Evolutionary conservation across 1,140 invertebrate genomes (phyloP), one percentile per base, ranked within the genome.

Genomic region (Nebria ingens): DNA sequence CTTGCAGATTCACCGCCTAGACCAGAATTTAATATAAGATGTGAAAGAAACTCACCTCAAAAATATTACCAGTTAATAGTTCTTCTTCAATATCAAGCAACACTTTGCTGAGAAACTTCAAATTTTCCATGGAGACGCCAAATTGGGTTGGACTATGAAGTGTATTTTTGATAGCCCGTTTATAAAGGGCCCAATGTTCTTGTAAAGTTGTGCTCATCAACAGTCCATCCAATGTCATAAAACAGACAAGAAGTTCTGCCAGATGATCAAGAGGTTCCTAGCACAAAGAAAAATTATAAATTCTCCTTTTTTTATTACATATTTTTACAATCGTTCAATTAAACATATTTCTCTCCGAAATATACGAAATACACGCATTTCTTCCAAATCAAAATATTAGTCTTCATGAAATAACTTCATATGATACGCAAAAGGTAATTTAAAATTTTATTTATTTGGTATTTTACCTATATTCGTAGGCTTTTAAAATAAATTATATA

Each of bases 161-260:
- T 1, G 86, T 79, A 15, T 81, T 81, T 54, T 79, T 78, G 1
- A 89, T 73, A 67, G 85, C 79, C 61, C 82, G 76, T 64, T 80
- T 75, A 61, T 89, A 90, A 2, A 79, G 70, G 13, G 78, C 78
- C 84, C 84, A 89, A 64, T 87, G 81, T 15, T 87, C 81, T 54
- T 79, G 68, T 2, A 90, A 68, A 0, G 74, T 68, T 1, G 76
- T 72, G 56, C 83, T 80, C 21, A 76, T 73, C 22, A 91, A 74
- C 13, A 91, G 70, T 69, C 83, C 79, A 66, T 91, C 88, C 11
- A 91, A 62, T 19, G 79, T 85, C 9, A 89, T 71, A 2, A 91
- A 71, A 42, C 84, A 75, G n/a, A 78, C 68, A 20, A 90, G 75
- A 17, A 89, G 63, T 63, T 85, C 78, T 13, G 80, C 78, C 6